Evolutionary conservation across 1,140 invertebrate genomes (phyloP), one percentile per base, ranked within the genome.

Genomic region (Drosophila ogumai): DNA sequence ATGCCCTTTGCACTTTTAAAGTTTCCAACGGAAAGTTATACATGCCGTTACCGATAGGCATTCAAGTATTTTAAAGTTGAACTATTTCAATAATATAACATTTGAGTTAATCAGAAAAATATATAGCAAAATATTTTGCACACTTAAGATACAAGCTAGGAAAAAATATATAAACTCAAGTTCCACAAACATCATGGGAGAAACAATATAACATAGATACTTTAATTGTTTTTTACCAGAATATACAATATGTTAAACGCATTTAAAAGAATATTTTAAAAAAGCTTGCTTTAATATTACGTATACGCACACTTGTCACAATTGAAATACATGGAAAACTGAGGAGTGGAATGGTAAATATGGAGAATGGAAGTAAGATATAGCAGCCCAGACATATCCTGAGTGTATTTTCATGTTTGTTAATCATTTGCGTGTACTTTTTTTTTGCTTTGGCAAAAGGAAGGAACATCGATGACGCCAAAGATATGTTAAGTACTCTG

Each of bases 341-440:
- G 22, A 32, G 36, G 6, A 7, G 9, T 47, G 25, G 41, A 10
- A 17, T 12, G 38, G 7, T 10, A 22, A 38, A 57, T 57, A 17
- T 31, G 31, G 9, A 17, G n/a, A 19, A 15, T 19, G 34, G 3
- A n/a, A 19, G 36, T 52, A 0, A 17, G n/a, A 34, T 38, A 59
- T 17, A 12, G 34, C 17, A 28, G 6, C 43, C 7, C 34, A 38
- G 65, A 57, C 67, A 80, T 60, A 80, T 88, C 71, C 67, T 88
- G 68, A 87, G 84, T 88, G 84, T 80, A 74, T 88, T 87, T 78
- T 74, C 84, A 54, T 87, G 84, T 87, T 67, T 57, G 54, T 50
- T 72, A 80, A 72, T 87, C 75, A 73, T 77, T 77, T 65, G 46
- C 67, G 49, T 72, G 31, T 57, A 40, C 10, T 75, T 54, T 50